Percentiles rank a stretch among this genome's conserved stretches.
Conservation (phyloP, 2,113 vertebrate species). For the Tragelaphus strepsiceros region DNA sequence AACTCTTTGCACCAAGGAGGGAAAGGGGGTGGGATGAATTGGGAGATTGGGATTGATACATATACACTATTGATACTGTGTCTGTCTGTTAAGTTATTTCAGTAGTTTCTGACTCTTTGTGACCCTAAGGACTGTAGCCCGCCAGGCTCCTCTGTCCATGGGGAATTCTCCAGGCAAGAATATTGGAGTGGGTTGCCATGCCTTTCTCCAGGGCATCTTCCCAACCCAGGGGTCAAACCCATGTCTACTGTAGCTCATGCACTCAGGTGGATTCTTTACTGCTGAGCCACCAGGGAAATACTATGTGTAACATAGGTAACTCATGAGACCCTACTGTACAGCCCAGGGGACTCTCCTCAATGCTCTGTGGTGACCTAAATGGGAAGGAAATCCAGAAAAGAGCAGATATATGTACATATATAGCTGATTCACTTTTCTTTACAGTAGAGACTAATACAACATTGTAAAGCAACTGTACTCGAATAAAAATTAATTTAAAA, state of each 20-base stretch:
- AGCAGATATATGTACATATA: fast-evolving
- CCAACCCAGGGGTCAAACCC: not conserved
- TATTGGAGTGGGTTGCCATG: not conserved
- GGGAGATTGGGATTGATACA: not conserved
- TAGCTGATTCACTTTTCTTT: not conserved
- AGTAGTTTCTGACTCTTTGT: fast-evolving
- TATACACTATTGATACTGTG: not conserved
- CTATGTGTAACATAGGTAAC: fast-evolving
- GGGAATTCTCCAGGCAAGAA: not conserved
- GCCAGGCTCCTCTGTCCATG: not conserved
- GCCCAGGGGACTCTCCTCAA: not conserved
- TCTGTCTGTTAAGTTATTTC: not conserved
- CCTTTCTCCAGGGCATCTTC: not conserved
- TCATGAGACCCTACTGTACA: not conserved
- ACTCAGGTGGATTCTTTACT: not conserved
- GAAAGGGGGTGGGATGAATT: not conserved
- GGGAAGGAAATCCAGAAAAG: not conserved
- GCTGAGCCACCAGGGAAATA: not conserved
- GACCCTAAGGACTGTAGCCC: not conserved
- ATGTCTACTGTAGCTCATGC: not conserved
- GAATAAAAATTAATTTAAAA: not conserved
- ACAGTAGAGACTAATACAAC: not conserved
- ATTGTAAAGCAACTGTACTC: not conserved
- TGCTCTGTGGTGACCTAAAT: not conserved
- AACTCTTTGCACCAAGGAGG: not conserved